phyloP scores from a whole-genome alignment of 2,797 vertebrate species.

The Tragelaphus eurycerus region DNA sequence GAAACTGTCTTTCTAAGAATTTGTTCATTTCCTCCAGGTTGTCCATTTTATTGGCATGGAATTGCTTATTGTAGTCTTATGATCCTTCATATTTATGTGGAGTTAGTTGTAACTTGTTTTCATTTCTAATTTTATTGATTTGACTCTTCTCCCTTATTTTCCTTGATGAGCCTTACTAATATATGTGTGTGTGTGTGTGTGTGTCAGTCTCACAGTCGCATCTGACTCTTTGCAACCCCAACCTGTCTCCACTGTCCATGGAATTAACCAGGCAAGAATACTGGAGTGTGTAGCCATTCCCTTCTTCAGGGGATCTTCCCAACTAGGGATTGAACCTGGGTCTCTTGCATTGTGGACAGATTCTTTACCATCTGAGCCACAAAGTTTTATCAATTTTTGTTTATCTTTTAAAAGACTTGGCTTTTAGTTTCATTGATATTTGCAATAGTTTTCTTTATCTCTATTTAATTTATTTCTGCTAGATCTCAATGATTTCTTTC shows the following conservation, averaged over 20 bases:
- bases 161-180: not conserved
- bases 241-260: not conserved
- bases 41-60: not conserved
- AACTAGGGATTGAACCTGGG: not conserved
- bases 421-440: not conserved
- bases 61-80: not conserved
- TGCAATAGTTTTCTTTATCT: not conserved
- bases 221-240: not conserved
- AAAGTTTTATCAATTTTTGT: not conserved
- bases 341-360: not conserved
- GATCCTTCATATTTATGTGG: not conserved
- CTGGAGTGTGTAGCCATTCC: not conserved
- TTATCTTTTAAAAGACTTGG: not conserved
- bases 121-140: not conserved
- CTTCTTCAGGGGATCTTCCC: not conserved
- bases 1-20: not conserved
- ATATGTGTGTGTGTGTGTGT: not conserved
- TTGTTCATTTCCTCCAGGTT: not conserved
- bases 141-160: not conserved
- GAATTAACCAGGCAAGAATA: not conserved
- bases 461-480: not conserved
- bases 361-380: not conserved
- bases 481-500: not conserved
- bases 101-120: not conserved
- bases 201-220: fast-evolving